Evolutionary conservation across 2,113 vertebrate species (phyloP), one percentile per base, ranked within the genome.

Genomic region (Phalacrocorax carbo): DNA sequence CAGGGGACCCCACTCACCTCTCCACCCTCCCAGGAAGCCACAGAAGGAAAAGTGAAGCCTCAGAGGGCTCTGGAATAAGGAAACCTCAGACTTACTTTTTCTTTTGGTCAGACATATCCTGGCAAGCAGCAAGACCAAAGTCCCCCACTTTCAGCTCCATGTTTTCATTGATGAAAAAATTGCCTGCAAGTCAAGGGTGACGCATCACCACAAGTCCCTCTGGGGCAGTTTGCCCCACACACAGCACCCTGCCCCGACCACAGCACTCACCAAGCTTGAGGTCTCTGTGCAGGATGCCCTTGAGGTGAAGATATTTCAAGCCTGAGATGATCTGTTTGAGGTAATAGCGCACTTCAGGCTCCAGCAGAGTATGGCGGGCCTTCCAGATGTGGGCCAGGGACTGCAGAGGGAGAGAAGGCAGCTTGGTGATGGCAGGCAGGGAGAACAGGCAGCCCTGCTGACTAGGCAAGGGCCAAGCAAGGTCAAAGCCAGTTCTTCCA

Each of bases 351-450:
- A 99, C 99, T 97, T 99, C 99, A 0, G 99, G 99, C 84, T 99
- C 99, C 10, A 99, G 99, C 65, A 99, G 98, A 3, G 99, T 99
- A 96, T 99, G 99, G 40, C 99, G 98, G 9, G 99, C 99, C 97
- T 99, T 99, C 99, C 99, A 99, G 96, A 99, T 99, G 97, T 99
- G 99, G 73, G 99, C 99, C 95, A 99, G 97, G 19, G 99, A 99
- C 99, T 99, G 97, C 29, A 88, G 81, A 81, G 15, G 62, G 36
- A 82, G 34, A 92, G 29, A 93, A 88, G 22, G 19, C 57, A 82
- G 78, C 46, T 71, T 64, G 55, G 27, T 69, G 88, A 78, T 26
- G 11, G 29, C 69, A 87, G 58, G 70, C 61, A 85, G 27, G 27
- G 69, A 88, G 68, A 94, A 66, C 15, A 81, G 52, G 44, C 83